Conservation (phyloP, 1,140 invertebrate genomes). For the Chelonus insularis region DNA sequence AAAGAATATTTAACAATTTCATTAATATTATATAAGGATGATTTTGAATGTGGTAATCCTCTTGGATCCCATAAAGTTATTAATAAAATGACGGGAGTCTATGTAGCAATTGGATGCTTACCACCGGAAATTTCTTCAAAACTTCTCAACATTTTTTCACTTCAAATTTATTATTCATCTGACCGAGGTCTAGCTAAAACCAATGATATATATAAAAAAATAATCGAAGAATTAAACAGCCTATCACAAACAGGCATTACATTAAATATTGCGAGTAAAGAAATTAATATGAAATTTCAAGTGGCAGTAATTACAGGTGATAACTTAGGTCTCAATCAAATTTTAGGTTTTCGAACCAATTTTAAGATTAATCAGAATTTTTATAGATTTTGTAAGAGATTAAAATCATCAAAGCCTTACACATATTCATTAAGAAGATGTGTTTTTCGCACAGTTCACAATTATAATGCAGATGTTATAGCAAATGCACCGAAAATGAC, state of each 20-base stretch:
- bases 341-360: constrained; percentile 28
- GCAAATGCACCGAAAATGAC: constrained; percentile 16
- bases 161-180: constrained; percentile 27
- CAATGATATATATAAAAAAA: constrained; percentile 17
- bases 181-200: constrained; percentile 21
- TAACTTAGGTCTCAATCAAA: constrained; percentile 32
- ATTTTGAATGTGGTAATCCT: constrained; percentile 34
- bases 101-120: constrained; percentile 29
- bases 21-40: constrained; percentile 30
- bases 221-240: constrained; percentile 31
- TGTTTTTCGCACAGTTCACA: constrained; percentile 3
- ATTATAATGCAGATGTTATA: constrained; percentile 25
- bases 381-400: constrained; percentile 31
- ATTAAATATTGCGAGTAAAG: constrained; percentile 7
- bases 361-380: constrained; percentile 21
- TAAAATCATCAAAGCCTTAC: constrained; percentile 14
- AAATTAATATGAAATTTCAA: constrained; percentile 24
- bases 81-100: constrained; percentile 30
- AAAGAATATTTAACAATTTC: constrained; percentile 18
- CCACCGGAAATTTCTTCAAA: constrained; percentile 26
- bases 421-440: not conserved
- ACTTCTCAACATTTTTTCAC: constrained; percentile 31
- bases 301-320: constrained; percentile 31
- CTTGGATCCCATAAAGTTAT: constrained; percentile 26
- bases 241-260: constrained; percentile 29